These are phyloP conservation scores for Nipponia nippon DNA, from an alignment of 2,113 vertebrate genomes.

Conservation along the genomic window DNA sequence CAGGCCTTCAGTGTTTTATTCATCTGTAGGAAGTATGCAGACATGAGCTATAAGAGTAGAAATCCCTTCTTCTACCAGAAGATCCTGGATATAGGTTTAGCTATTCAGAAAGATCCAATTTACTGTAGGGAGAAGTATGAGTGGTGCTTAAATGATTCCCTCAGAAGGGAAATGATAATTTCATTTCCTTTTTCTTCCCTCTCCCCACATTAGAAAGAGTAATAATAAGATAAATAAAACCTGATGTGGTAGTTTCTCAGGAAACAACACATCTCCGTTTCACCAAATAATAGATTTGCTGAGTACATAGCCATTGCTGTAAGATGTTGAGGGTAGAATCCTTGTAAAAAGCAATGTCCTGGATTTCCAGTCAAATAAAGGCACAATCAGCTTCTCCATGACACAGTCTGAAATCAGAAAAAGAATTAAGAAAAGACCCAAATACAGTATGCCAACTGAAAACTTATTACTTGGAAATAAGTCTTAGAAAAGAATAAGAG, in stretches of 20 bases:
- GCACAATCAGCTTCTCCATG: background rate
- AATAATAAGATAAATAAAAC: background rate
- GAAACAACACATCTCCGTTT: background rate
- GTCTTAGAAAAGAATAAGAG: background rate
- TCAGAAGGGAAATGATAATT: background rate
- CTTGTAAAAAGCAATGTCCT: background rate
- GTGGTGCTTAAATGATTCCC: background rate
- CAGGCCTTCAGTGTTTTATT: background rate
- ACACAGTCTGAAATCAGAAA: background rate
- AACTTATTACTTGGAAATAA: background rate
- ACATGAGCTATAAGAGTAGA: background rate
- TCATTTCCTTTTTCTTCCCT: background rate
- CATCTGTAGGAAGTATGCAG: background rate
- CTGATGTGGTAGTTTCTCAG: background rate
- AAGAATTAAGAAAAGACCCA: background rate
- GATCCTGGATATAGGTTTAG: background rate
- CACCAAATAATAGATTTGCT: background rate
- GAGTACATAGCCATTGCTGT: background rate
- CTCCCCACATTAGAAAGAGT: background rate
- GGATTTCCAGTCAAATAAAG: background rate
- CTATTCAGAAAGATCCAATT: background rate
- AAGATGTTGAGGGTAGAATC: background rate
- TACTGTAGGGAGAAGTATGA: background rate
- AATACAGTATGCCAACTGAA: background rate
- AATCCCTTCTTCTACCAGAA: background rate